Conservation (phyloP, 2,113 vertebrate genomes). For the Dolichotis patagonum region DNA sequence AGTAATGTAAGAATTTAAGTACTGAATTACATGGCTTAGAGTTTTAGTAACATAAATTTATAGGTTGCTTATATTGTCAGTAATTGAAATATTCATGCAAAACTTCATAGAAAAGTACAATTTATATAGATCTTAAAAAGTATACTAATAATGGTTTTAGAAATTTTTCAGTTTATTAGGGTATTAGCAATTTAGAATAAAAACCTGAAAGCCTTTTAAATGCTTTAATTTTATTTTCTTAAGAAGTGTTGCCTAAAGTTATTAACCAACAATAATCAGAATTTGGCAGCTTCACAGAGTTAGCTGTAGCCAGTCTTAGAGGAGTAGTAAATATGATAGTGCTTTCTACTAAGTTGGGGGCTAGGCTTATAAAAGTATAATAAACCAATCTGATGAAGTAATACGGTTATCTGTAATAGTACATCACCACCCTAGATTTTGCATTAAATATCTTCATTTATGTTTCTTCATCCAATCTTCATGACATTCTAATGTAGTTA, state of each 20-base stretch:
- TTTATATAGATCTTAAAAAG: conserved; percentile 42
- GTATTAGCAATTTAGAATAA: conserved; percentile 42
- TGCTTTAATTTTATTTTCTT: conserved; percentile 28
- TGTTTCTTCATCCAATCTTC: conserved; percentile 15
- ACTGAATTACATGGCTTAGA: conserved; percentile 4
- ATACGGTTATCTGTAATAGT: neutral
- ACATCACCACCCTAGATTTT: neutral
- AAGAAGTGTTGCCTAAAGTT: neutral
- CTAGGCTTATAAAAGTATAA: conserved; percentile 20
- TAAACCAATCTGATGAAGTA: neutral
- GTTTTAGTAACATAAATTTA: conserved; percentile 15
- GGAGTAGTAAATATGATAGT: neutral
- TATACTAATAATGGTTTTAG: conserved; percentile 33
- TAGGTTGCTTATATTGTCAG: neutral
- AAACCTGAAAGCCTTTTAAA: conserved; percentile 10
- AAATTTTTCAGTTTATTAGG: neutral
- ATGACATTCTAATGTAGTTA: neutral
- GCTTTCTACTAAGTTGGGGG: neutral
- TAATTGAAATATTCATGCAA: conserved; percentile 21
- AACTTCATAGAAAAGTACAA: neutral
- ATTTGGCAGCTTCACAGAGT: conserved; percentile 10
- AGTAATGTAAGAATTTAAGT: neutral
- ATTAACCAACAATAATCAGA: neutral
- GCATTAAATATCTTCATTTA: conserved; percentile 9
- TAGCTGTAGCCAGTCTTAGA: conserved; percentile 13